Evolutionary conservation across 2,888 invertebrate species (phyloP).

Genomic region (Chrysolina oricalcia): DNA sequence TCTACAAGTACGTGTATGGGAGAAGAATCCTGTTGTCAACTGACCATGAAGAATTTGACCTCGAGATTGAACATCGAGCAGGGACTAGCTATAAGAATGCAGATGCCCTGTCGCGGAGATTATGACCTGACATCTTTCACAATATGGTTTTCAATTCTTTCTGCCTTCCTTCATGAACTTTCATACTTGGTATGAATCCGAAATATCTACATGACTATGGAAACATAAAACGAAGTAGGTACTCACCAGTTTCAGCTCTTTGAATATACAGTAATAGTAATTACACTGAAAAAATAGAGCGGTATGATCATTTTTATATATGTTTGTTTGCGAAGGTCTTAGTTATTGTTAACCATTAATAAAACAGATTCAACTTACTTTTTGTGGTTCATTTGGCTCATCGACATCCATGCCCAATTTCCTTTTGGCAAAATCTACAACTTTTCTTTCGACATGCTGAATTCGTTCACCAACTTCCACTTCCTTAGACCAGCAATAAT

Average conservation of each 20-base stretch:
- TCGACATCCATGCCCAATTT: constrained; percentile 60
- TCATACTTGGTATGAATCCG: too few species aligned
- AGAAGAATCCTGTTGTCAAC: too few species aligned
- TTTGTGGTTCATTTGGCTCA: constrained; percentile 60
- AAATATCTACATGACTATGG: too few species aligned
- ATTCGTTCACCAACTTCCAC: constrained; percentile 63
- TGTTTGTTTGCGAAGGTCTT: background rate
- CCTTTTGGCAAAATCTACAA: constrained; percentile 65
- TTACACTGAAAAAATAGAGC: constrained; percentile 58
- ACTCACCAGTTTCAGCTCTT: constrained; percentile 59
- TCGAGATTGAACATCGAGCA: too few species aligned
- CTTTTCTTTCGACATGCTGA: constrained; percentile 60
- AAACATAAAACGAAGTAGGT: constrained; percentile 43
- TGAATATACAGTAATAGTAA: constrained; percentile 59
- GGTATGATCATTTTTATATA: constrained; percentile 12
- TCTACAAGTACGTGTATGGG: too few species aligned
- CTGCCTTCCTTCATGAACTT: too few species aligned
- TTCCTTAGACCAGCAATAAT: constrained; percentile 60
- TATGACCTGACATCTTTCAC: too few species aligned
- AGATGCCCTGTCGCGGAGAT: too few species aligned
- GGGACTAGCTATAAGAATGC: too few species aligned
- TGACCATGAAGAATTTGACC: too few species aligned
- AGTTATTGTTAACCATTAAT: background rate
- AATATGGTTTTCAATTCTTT: too few species aligned
- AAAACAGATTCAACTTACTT: constrained; percentile 50